Evolutionary conservation across 2,797 vertebrate species (phyloP).

Genomic region (Coranthus polyacanthus): DNA sequence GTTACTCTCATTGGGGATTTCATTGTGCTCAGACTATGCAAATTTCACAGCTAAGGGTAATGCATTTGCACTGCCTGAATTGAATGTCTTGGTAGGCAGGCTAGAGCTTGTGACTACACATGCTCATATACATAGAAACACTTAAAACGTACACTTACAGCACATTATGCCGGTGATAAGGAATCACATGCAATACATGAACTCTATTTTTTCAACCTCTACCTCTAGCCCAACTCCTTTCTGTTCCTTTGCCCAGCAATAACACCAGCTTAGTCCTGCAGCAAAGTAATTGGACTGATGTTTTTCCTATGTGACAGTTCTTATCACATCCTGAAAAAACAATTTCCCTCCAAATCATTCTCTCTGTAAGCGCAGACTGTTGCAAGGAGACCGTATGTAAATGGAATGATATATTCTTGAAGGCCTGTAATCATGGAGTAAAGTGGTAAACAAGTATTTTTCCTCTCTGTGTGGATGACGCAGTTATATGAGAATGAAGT

Average conservation of each 20-base stretch:
- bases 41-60: constrained; percentile 75
- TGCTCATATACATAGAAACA: background rate
- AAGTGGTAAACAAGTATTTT: constrained; percentile 42
- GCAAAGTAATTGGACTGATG: constrained; percentile 53
- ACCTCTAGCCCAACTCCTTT: background rate
- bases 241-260: constrained; percentile 21
- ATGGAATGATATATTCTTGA: constrained; percentile 48
- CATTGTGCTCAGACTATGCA: constrained; percentile 80
- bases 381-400: constrained; percentile 34
- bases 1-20: constrained; percentile 81
- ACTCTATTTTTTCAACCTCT: constrained; percentile 15
- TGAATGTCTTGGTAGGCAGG: constrained; percentile 56
- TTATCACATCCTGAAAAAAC: constrained; percentile 55
- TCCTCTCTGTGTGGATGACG: constrained; percentile 38
- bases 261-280: constrained; percentile 23
- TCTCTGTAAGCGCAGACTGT: constrained; percentile 45
- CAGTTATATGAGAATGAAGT: constrained; percentile 34
- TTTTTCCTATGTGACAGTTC: constrained; percentile 39
- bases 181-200: constrained; percentile 49
- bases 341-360: constrained; percentile 52
- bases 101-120: constrained; percentile 31
- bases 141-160: constrained; percentile 30
- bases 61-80: constrained; percentile 67
- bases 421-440: constrained; percentile 52
- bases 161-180: constrained; percentile 35